Evolutionary conservation across 2,888 invertebrate species (phyloP).

Genomic region (Pteria penguin): DNA sequence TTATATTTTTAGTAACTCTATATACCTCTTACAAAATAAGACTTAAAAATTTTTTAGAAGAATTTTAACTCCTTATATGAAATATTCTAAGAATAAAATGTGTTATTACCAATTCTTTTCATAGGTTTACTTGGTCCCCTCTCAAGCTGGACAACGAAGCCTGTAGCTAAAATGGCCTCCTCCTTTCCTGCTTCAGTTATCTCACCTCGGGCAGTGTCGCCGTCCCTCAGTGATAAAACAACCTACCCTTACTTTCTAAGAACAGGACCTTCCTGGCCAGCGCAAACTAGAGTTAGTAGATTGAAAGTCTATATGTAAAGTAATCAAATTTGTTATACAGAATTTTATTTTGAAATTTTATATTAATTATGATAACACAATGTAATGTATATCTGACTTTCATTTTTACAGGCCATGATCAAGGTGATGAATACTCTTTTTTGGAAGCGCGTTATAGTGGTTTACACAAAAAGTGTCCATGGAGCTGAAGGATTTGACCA

Average conservation of each 20-base stretch:
- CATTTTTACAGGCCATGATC: slow-evolving; percentile 67
- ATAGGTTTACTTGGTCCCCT: slow-evolving; percentile 82
- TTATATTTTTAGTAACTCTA: no score
- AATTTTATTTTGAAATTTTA: no score
- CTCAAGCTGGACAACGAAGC: slow-evolving; percentile 82
- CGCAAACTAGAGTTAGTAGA: slow-evolving; percentile 61
- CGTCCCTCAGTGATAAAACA: slow-evolving; percentile 64
- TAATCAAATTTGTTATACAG: no score
- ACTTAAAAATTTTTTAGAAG: no score
- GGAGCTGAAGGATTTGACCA: slow-evolving; percentile 56
- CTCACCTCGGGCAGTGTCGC: slow-evolving; percentile 56
- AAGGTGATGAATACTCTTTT: slow-evolving; percentile 74
- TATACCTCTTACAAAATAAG: no score
- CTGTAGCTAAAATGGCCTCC: slow-evolving; percentile 82
- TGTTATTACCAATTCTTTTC: no score
- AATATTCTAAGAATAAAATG: no score
- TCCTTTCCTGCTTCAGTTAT: slow-evolving; percentile 82
- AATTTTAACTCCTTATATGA: no score
- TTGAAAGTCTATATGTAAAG: no score
- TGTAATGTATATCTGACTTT: no score
- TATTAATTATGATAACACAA: no score
- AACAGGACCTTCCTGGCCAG: slow-evolving; percentile 58
- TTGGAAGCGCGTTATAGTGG: slow-evolving; percentile 79
- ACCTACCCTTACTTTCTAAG: slow-evolving; percentile 73
- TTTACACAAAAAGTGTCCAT: slow-evolving; percentile 72